These are phyloP conservation scores for Cichladusa arquata DNA, from an alignment of 2,113 vertebrate species.

Conservation along the genomic window DNA sequence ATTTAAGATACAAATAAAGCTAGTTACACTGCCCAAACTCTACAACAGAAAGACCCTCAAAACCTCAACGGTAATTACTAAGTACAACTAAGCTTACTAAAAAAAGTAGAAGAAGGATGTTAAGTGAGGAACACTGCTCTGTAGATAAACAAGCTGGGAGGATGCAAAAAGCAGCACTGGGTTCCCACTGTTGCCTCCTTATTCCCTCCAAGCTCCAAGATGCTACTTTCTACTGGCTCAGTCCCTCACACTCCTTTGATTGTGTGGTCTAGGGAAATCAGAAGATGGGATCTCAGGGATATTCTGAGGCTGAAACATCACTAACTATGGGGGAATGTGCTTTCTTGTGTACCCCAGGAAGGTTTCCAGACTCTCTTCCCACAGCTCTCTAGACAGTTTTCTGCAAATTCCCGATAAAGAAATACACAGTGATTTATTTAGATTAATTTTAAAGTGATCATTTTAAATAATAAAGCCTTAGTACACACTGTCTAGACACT, in stretches of 20 bases:
- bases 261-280: neutral
- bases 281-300: neutral
- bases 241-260: neutral
- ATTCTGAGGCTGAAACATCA: neutral
- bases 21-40: neutral
- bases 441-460: neutral
- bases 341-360: neutral
- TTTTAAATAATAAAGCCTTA: neutral
- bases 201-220: neutral
- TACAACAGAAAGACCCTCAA: neutral
- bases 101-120: neutral
- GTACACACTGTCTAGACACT: neutral
- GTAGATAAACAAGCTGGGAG: neutral
- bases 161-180: neutral
- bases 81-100: neutral
- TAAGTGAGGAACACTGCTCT: neutral
- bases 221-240: neutral
- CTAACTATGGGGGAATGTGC: neutral
- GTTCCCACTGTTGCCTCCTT: neutral
- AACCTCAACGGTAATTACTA: neutral
- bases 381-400: neutral
- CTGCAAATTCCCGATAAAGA: neutral
- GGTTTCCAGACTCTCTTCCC: neutral
- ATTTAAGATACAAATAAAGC: neutral
- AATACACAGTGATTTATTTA: neutral